Evolutionary conservation across 2,888 invertebrate species (phyloP).

Genomic region (Eupithecia exiguata): DNA sequence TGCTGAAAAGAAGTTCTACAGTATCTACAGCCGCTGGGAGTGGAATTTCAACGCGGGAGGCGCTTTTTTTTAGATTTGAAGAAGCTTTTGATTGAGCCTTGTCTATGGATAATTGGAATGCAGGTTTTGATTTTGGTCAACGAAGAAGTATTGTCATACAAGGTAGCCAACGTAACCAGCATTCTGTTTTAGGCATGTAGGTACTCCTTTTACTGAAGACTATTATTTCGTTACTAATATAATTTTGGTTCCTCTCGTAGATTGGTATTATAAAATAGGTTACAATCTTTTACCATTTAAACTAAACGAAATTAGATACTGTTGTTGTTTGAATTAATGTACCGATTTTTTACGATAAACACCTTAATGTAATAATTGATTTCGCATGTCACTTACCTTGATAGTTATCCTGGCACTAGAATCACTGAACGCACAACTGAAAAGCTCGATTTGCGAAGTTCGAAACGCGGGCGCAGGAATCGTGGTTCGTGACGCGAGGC

Average conservation of each 20-base stretch:
- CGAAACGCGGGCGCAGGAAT: conserved; percentile 51
- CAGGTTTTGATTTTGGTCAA: neutral
- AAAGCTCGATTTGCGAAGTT: conserved; percentile 42
- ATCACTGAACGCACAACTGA: conserved; percentile 63
- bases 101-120: neutral
- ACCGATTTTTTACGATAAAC: neutral
- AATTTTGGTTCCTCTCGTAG: neutral
- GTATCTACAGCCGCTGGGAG: neutral
- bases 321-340: neutral
- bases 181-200: neutral
- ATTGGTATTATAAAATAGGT: neutral
- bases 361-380: neutral
- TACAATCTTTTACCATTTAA: neutral
- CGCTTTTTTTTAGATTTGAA: neutral
- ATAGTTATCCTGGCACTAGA: conserved; percentile 56
- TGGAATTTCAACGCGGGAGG: neutral
- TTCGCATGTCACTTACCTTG: conserved; percentile 55
- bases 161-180: neutral
- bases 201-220: neutral
- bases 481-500: conserved; percentile 53
- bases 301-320: neutral
- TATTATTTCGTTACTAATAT: neutral
- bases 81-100: neutral
- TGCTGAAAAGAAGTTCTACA: neutral
- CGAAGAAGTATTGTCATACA: neutral